Base-by-base conservation (phyloP, 2,888 invertebrate species). In the Aphrophora alni region DNA sequence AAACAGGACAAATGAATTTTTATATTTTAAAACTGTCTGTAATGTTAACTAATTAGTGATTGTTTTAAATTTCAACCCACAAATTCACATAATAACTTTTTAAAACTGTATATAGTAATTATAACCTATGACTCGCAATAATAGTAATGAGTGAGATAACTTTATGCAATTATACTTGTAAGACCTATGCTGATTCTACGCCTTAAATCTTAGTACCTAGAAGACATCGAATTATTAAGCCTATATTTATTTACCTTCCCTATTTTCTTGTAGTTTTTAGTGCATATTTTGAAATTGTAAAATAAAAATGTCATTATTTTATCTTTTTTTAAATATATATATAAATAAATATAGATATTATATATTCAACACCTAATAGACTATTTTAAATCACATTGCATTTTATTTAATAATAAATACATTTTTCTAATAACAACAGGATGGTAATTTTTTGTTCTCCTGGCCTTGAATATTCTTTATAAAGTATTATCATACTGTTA, bases 181-280 rank as follows among this genome's bases (percentile, higher is more conserved):
- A 79, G 78, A 74, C 78, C 74, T 73, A 59, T 74, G 78, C 78
- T 79, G 74, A 79, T 74, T 74, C 78, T 79, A 79, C 74, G 78
- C 78, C 78, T 79, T 79, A 79, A 79, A 79, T 79, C n/a, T 79
- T 79, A 79, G 78, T 79, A 79, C 78, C 44, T 79, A 79, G 78
- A 75, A n/a, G 14, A 79, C 78, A 79, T 79, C 78, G 78, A 79
- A 79, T 74, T 68, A 79, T 68, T 3, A 12, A 44, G 28, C 33
- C 70, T 73, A 27, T 68, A 72, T 78, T 74, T 74, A 68, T 79
- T 78, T 74, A 68, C 72, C 21, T 68, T 51, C 69, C 26, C 72
- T 24, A 38, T 38, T 79, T 72, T 73, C 33, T 44, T 26, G 59
- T 79, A 79, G 78, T 51, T 79, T 79, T 74, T 78, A 74, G 33